Base-by-base conservation (phyloP, 2,888 invertebrate genomes). In the Cactoblastis cactorum region DNA sequence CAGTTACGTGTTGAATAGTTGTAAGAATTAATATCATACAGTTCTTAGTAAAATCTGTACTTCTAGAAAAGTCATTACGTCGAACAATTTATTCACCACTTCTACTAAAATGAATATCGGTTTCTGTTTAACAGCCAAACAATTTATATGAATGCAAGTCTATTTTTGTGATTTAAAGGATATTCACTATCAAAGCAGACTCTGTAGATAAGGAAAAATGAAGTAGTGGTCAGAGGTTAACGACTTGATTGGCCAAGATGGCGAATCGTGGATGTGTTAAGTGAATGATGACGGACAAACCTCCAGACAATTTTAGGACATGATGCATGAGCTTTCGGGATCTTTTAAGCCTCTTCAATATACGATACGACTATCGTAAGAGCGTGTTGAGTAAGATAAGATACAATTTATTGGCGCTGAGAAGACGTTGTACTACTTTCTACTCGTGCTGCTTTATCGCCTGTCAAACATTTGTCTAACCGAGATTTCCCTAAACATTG, bases 231-330 rank as follows among this genome's bases (percentile, higher is more conserved):
- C 70, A 68, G 67, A 78, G 85, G 86, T 86, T 84, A 87, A 87
- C 81, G 76, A 84, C 79, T 79, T 83, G 83, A 85, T 86, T 82
- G 80, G 69, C 69, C 73, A 82, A 79, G 80, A 83, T 80, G 83
- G 79, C 83, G 80, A 76, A 76, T 75, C 62, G 77, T 76, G 69
- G 80, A 80, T 74, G 82, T 83, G 82, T 73, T 85, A 86, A 86
- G 81, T 85, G 83, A 77, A 83, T 84, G 82, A 86, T 85, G 80
- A 76, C 77, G 66, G 75, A 65, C 64, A 67, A 67, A 71, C 69
- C 67, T 65, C 65, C 58, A 59, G 56, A 63, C 69, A 73, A 73
- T 71, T 73, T 72, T 69, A 69, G 57, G 58, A 74, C 14, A 41
- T 41, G 11, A 49, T 18, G 32, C 33, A 59, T 56, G 55, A 57